Base-by-base conservation (phyloP, 2,113 vertebrate genomes). In the Antigone vipio region DNA sequence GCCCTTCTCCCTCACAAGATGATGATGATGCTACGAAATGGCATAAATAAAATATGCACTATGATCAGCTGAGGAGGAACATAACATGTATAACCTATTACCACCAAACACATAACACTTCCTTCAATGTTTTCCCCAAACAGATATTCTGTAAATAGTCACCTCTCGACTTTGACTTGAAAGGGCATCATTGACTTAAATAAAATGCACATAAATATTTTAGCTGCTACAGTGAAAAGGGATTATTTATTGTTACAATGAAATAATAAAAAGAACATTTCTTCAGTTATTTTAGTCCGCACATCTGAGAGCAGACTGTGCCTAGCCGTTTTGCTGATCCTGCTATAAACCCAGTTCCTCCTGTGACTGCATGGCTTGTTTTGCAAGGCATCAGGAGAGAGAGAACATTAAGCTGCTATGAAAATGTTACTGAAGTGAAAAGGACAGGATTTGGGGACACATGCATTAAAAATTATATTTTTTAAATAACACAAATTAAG, bases 171-270 rank as follows among this genome's bases (percentile, higher is more conserved):
- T 93, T 93, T 67, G 71, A 96, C 96, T 96, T 90, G 73, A 97
- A 96, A 96, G 72, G 77, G 78, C 89, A 88, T 64, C 90, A 47
- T 22, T 84, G 92, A 95, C 87, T 95, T 92, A 92, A 93, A 96
- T 91, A 95, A 97, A 96, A 96, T 26, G 84, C 74, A 97, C 77
- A 94, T 85, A 87, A 96, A 95, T 95, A 96, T 97, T 97, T 96
- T 83, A 92, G 95, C 78, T 88, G 84, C 78, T 83, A 26, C 67
- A 88, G 89, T 63, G 81, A 73, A 85, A 94, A 88, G 62, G 55
- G 81, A 92, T 95, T 95, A 95, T 95, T 96, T 93, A 89, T 95
- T 88, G 47, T 88, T 93, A 94, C 81, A 85, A 66, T 55, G 82
- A 76, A 86, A 92, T 56, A 94, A 95, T 89, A 95, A 91, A 93